Evolutionary conservation across 2,113 vertebrate genomes (phyloP).

Genomic region (Puffinus mauretanicus): DNA sequence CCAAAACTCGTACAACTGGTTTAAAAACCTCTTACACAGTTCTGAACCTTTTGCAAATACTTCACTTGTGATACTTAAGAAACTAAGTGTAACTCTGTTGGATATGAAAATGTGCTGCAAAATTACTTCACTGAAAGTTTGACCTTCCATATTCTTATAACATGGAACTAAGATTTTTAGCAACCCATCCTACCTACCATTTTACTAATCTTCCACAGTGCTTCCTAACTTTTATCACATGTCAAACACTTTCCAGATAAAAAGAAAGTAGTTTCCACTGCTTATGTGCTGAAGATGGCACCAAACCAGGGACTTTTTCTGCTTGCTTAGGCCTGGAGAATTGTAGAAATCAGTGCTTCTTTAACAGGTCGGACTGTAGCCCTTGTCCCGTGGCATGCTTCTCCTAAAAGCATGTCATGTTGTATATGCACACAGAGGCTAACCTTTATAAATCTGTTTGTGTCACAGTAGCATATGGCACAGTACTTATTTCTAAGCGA

Average conservation of each 20-base stretch:
- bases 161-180: background rate
- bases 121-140: background rate
- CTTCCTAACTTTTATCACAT: background rate
- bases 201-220: background rate
- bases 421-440: background rate
- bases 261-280: background rate
- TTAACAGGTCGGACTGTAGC: background rate
- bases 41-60: background rate
- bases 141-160: background rate
- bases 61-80: background rate
- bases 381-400: background rate
- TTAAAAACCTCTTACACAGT: background rate
- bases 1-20: background rate
- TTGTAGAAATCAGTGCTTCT: background rate
- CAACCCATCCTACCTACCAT: background rate
- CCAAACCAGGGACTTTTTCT: background rate
- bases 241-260: background rate
- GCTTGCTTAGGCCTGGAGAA: background rate
- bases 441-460: background rate
- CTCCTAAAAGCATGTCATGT: background rate
- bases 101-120: background rate
- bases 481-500: background rate
- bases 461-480: background rate
- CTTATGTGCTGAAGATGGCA: background rate
- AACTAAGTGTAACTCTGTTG: background rate